Percentiles rank a stretch among this genome's conserved stretches.
These are phyloP conservation scores for Diadegma fenestrale DNA, from an alignment of 2,888 invertebrate species.

Conservation along the genomic window DNA sequence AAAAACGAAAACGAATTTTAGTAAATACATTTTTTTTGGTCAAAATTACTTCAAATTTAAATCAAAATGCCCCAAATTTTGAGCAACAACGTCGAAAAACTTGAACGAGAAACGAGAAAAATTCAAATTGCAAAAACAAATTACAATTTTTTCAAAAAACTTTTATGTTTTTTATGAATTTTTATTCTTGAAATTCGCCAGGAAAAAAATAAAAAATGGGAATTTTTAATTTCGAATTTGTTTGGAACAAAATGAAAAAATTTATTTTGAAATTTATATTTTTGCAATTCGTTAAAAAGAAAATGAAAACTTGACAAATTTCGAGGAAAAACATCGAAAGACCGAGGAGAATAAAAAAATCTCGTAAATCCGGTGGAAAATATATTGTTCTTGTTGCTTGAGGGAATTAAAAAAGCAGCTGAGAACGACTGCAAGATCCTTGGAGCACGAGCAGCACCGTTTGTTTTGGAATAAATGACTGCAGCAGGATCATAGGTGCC, in stretches of 20 bases:
- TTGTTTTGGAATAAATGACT: constrained; percentile 35
- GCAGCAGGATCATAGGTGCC: constrained; percentile 2
- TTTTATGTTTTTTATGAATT: too few species aligned
- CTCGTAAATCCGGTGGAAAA: background rate
- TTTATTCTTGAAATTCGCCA: too few species aligned
- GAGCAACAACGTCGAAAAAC: background rate
- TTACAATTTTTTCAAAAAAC: too few species aligned
- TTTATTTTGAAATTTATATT: too few species aligned
- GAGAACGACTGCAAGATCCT: background rate
- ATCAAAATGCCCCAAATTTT: background rate
- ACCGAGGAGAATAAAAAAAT: background rate
- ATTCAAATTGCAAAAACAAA: background rate
- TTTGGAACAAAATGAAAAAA: too few species aligned
- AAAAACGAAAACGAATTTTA: background rate
- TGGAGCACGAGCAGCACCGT: background rate
- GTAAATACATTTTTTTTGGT: background rate
- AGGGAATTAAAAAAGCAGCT: background rate
- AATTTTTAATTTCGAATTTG: too few species aligned
- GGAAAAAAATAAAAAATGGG: too few species aligned
- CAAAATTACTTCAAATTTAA: background rate
- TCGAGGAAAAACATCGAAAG: background rate
- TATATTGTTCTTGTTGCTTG: background rate
- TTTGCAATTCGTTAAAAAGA: too few species aligned
- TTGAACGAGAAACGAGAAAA: background rate
- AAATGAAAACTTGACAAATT: background rate